Evolutionary conservation across 1,140 invertebrate species (phyloP).

Genomic region (Luehdorfia chinensis): DNA sequence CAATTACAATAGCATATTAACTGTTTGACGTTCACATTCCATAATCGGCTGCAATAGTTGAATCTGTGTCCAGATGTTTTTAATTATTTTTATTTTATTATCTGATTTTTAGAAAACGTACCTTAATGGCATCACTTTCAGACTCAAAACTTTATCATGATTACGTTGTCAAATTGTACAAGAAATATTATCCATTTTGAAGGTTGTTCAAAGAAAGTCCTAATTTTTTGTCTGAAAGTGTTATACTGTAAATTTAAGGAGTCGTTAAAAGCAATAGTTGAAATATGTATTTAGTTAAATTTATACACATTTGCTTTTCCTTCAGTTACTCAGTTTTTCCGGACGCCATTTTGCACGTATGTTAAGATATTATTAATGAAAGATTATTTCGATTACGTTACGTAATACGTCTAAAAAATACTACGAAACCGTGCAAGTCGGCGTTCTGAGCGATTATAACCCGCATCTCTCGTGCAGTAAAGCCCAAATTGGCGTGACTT

Average conservation of each 20-base stretch:
- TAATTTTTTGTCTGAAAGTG: no score
- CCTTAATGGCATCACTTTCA: no score
- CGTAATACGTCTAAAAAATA: no score
- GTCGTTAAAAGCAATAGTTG: background rate
- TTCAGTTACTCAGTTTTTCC: background rate
- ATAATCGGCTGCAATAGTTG: constrained; percentile 46
- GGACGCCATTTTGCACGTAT: background rate
- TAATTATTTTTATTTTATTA: constrained; percentile 21
- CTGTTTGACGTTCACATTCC: constrained; percentile 40
- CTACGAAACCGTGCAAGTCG: no score
- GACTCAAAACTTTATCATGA: no score
- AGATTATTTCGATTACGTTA: no score
- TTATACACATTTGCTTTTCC: background rate
- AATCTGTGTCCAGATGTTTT: constrained; percentile 32
- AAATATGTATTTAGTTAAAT: no score
- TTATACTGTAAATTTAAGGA: background rate
- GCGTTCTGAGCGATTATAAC: background rate
- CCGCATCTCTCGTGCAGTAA: background rate
- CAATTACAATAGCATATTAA: constrained; percentile 27
- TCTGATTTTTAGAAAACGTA: no score
- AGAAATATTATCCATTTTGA: no score
- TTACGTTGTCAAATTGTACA: no score
- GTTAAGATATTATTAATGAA: no score
- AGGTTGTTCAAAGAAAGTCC: no score
- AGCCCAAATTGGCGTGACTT: constrained; percentile 13